Evolutionary conservation across 2,797 vertebrate species (phyloP), one percentile per base, ranked within the genome.

Genomic region (Echeneis naucrates): DNA sequence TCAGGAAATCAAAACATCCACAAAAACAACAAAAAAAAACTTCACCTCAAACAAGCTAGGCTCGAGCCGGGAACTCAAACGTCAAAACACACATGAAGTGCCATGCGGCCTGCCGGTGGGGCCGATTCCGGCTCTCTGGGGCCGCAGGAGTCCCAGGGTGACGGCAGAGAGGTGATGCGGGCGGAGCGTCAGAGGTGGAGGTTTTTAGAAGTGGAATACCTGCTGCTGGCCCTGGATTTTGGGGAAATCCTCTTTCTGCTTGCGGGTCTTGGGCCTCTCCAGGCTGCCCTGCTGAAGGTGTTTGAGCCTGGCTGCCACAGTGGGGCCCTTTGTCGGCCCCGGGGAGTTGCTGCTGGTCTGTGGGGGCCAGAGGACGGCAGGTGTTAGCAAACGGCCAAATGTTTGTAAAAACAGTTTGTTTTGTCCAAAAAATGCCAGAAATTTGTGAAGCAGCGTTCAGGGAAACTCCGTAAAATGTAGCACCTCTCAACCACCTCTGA

Each of bases 181-280:
- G 70, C 26, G 80, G 24, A 73, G 83, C 72, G 4, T 81, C 85
- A 68, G 80, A 75, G 80, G 73, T 24, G 74, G 77, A 71, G 70
- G 57, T 68, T 73, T 42, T 92, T 93, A 94, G 94, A 94, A 95
- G 91, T 94, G 93, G 86, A 94, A 94, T 95, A 98, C 97, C 97
- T 98, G 97, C 95, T 95, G 98, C 95, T 95, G 97, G 91, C 97
- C 97, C 87, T 96, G 97, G 92, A 97, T 94, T 91, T 96, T 92
- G 87, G 96, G 91, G 93, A 96, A 96, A 53, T 99, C 97, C 30
- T 98, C 95, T 77, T 96, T 95, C 92, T 97, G 97, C 85, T 96
- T 98, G 88, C 95, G 88, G 68, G 91, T 94, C 62, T 95, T 97
- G 89, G 95, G 91, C 64, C 96, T 95, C 92, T 99, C 97, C 0